Evolutionary conservation across 2,888 invertebrate genomes (phyloP), one percentile per base, ranked within the genome.

Genomic region (Tuberolachnus salignus): DNA sequence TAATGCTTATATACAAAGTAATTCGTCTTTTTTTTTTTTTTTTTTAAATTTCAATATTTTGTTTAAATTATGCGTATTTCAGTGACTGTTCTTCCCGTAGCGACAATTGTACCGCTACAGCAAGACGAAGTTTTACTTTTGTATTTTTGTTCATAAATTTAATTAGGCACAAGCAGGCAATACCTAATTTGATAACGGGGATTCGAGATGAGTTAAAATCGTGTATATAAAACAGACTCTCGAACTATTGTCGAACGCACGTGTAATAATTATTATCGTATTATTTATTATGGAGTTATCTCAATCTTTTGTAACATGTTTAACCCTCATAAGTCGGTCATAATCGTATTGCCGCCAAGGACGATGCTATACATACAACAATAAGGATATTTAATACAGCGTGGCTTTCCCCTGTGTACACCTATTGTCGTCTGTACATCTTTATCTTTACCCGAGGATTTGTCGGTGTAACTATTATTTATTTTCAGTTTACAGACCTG

Each of bases 331-430:
- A 73, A 51, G 19, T 51, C 46, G 26, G 72, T 19, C 34, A 51
- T 51, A 73, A 73, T 73, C 61, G 53, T 73, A 63, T 73, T 19
- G 42, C n/a, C n/a, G 73, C 63, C 73, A 73, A 73, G 51, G 51
- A 63, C 23, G 42, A 63, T 42, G 42, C 8, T 21, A 19, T 6
- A 34, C 6, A 34, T 34, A 34, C 11, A 63, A 73, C 73, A 73
- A 63, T 63, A 51, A n/a, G n/a, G 61, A 61, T 6, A 42, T 42
- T n/a, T n/a, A 73, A 42, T 63, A 23, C 16, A 16, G 42, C 51
- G 8, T 63, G 63, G 53, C 63, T 63, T 42, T 73, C 63, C 23
- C 42, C 73, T 21, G 53, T 53, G 51, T 63, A 44, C n/a, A 44
- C 53, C 21, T 63, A 23, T 63, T 21, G 63, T 63, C 73, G 13